Conservation (phyloP, 2,113 vertebrate genomes). For the Apeltes quadracus region DNA sequence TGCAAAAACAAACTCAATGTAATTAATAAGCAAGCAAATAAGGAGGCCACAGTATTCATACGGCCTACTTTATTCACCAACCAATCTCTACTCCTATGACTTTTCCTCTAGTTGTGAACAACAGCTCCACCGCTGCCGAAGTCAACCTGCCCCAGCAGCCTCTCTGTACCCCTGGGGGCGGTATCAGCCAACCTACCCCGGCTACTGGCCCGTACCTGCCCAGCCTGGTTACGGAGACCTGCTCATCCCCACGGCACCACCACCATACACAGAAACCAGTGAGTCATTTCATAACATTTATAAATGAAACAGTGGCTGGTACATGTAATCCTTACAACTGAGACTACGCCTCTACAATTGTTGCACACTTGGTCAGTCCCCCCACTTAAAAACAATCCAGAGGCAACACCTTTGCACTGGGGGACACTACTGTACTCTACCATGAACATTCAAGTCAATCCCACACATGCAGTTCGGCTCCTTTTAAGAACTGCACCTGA, state of each 20-base stretch:
- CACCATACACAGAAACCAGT: constrained; percentile 81
- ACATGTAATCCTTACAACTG: neutral
- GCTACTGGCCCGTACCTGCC: constrained; percentile 80
- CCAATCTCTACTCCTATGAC: neutral
- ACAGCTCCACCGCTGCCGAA: constrained; percentile 59
- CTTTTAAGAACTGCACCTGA: neutral
- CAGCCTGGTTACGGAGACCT: constrained; percentile 66
- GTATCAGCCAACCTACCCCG: constrained; percentile 64
- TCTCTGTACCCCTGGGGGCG: neutral
- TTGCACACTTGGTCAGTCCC: neutral
- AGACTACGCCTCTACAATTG: neutral
- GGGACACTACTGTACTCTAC: neutral
- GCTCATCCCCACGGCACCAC: constrained; percentile 72
- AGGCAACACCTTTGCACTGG: neutral
- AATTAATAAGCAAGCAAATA: neutral
- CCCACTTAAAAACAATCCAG: neutral
- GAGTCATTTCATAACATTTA: constrained; percentile 31
- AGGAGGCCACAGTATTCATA: neutral
- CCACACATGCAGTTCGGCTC: neutral
- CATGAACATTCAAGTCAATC: neutral
- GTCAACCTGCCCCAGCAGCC: constrained; percentile 72
- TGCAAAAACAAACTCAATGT: neutral
- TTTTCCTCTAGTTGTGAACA: constrained; percentile 69
- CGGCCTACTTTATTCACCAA: neutral
- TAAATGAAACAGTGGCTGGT: too few species aligned